phyloP scores from a whole-genome alignment of 2,888 invertebrate genomes.

The Hydraecia micacea region DNA sequence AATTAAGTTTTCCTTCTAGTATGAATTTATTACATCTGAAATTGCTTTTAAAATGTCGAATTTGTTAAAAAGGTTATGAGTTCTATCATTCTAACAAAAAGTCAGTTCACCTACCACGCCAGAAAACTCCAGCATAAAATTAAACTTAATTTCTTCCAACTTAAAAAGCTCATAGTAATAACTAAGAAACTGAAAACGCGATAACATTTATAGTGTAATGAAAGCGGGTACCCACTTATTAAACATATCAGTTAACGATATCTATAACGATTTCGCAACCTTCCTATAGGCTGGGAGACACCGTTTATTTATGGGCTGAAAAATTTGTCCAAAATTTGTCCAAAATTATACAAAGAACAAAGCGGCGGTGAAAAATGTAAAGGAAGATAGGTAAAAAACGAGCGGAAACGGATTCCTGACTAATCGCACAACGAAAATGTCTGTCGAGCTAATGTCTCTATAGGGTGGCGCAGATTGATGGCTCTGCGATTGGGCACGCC shows the following conservation, averaged over 20 bases:
- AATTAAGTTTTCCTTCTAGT: slow-evolving; percentile 54
- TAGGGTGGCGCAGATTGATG: slow-evolving; percentile 83
- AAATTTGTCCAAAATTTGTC: slow-evolving; percentile 41
- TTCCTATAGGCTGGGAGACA: not conserved
- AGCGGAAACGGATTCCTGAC: slow-evolving; percentile 81
- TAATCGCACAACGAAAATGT: slow-evolving; percentile 79
- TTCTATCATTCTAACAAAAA: slow-evolving; percentile 1
- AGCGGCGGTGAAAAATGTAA: slow-evolving; percentile 62
- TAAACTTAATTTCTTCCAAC: not conserved
- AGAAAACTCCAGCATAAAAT: not conserved
- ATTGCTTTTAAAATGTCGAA: slow-evolving; percentile 15
- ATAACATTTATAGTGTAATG: slow-evolving; percentile 12
- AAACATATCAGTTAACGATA: slow-evolving; percentile 13
- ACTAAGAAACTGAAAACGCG: not conserved
- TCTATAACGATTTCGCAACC: slow-evolving; percentile 31
- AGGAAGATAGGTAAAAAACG: slow-evolving; percentile 68
- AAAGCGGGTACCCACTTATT: not conserved
- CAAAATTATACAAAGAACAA: slow-evolving; percentile 59
- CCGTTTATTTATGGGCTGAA: slow-evolving; percentile 33
- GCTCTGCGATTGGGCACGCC: slow-evolving; percentile 82
- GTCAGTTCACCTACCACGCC: not conserved
- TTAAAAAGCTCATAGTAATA: slow-evolving; percentile 12
- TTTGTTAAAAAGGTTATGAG: slow-evolving; percentile 14
- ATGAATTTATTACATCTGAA: slow-evolving; percentile 48
- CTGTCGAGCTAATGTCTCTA: slow-evolving; percentile 81